A percentile compares a stretch with the other conserved stretches of the same genome.
phyloP scores from a whole-genome alignment of 2,113 vertebrate genomes.

The Rhinopomastus cyanomelas region DNA sequence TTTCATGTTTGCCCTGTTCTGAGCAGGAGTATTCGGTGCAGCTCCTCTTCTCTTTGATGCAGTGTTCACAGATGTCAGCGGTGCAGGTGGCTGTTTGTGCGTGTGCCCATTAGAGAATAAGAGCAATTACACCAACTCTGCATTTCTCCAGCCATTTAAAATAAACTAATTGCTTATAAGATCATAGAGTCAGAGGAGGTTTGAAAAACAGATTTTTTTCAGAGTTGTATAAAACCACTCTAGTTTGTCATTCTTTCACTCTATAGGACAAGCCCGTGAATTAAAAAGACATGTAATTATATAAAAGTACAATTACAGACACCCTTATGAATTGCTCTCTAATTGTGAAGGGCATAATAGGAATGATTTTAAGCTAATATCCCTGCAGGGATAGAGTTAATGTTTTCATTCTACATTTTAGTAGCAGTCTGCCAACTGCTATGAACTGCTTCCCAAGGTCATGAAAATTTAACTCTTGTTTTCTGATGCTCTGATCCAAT shows the following conservation, averaged over 20 bases:
- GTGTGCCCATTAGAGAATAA: neutral
- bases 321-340: neutral
- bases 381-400: neutral
- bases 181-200: neutral
- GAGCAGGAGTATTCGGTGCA: neutral
- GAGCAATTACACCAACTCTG: accelerated
- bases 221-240: neutral
- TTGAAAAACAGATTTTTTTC: neutral
- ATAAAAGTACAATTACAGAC: neutral
- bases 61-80: neutral
- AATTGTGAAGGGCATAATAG: neutral
- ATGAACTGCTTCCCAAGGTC: neutral
- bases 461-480: neutral
- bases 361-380: neutral
- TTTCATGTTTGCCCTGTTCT: neutral
- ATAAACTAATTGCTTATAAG: neutral
- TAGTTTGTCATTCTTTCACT: neutral
- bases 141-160: neutral
- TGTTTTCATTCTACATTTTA: neutral
- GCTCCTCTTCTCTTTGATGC: neutral
- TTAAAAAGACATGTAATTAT: neutral
- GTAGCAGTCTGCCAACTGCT: neutral
- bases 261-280: neutral
- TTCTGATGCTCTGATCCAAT: neutral
- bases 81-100: neutral